These are phyloP conservation scores for Elachura formosa DNA, from an alignment of 2,113 vertebrate species.

Conservation along the genomic window DNA sequence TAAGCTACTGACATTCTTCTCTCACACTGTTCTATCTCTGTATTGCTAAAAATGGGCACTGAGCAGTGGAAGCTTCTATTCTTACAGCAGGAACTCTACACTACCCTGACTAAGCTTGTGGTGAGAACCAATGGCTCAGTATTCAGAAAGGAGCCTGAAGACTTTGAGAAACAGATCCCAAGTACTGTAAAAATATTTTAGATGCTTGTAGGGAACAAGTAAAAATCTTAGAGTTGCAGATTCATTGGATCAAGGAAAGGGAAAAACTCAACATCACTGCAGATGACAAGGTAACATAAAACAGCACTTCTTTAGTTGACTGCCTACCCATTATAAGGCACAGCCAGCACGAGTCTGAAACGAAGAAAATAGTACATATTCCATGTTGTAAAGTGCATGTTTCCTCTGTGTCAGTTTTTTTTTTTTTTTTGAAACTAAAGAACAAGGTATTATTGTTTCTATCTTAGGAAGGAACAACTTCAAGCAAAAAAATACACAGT, in stretches of 20 bases:
- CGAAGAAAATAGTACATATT: not conserved
- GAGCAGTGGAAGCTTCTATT: not conserved
- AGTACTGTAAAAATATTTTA: not conserved
- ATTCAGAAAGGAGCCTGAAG: not conserved
- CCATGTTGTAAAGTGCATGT: not conserved
- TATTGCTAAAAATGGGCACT: not conserved
- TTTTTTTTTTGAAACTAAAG: not conserved
- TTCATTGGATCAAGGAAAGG: not conserved
- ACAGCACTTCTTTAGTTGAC: not conserved
- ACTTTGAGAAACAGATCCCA: not conserved
- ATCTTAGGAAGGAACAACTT: not conserved
- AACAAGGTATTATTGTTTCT: accelerated
- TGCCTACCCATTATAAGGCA: not conserved
- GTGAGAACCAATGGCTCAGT: not conserved
- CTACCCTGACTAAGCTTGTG: not conserved
- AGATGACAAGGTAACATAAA: not conserved
- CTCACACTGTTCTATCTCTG: not conserved
- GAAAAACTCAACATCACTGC: not conserved
- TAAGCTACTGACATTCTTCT: not conserved
- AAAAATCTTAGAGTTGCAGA: not conserved
- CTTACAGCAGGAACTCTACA: not conserved
- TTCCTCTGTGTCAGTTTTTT: not conserved
- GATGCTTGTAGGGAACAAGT: not conserved
- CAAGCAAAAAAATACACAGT: not conserved
- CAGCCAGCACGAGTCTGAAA: not conserved